Percentiles rank a stretch among this genome's conserved stretches.
Evolutionary conservation across 2,113 vertebrate species (phyloP).

Genomic region (Phocoena sinus): DNA sequence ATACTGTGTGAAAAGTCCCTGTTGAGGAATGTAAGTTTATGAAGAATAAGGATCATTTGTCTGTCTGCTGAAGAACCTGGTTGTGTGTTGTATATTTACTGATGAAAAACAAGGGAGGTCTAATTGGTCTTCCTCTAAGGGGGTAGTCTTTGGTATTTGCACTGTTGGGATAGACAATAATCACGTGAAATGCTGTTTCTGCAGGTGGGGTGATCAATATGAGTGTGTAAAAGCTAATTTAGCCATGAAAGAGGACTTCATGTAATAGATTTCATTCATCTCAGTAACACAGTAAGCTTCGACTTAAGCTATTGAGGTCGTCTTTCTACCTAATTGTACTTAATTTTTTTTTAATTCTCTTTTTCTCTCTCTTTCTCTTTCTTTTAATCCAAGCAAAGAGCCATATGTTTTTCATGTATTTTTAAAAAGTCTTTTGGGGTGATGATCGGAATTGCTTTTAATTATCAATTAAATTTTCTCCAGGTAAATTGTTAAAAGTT

Average conservation of each 20-base stretch:
- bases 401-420: constrained; percentile 79
- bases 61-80: background rate
- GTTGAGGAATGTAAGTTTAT: background rate
- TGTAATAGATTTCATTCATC: constrained; percentile 75
- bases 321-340: constrained; percentile 77
- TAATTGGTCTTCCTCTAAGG: background rate
- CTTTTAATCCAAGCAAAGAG: constrained; percentile 68
- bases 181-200: background rate
- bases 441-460: constrained; percentile 77
- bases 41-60: background rate
- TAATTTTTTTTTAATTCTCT: background rate
- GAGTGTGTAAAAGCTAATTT: constrained; percentile 72
- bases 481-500: constrained; percentile 76
- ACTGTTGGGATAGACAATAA: background rate
- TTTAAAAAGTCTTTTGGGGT: constrained; percentile 73
- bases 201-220: background rate
- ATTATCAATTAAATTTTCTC: constrained; percentile 83
- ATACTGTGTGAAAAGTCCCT: background rate
- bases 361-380: constrained; percentile 24
- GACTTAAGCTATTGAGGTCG: constrained; percentile 79
- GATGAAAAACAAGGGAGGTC: background rate
- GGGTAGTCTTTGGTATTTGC: background rate
- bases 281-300: constrained; percentile 73
- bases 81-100: background rate
- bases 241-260: constrained; percentile 71